Base-by-base conservation (phyloP, 2,888 invertebrate genomes). In the Elmis aenea region DNA sequence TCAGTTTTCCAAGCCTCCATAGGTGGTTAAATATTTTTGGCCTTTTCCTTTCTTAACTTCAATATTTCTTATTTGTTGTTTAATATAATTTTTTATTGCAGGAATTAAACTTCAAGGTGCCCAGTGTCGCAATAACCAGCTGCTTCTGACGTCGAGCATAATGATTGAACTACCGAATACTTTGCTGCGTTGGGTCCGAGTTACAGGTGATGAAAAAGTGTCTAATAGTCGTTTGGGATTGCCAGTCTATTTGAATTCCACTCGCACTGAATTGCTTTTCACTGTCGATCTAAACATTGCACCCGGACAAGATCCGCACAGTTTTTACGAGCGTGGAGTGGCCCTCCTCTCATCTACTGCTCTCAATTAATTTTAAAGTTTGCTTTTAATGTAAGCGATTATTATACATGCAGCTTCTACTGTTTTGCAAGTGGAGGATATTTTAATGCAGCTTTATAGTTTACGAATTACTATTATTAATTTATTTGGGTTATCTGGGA, bases 291-390 rank as follows among this genome's bases (percentile, higher is more conserved):
- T 99, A 65, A 86, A 90, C 54, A 85, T 94, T 33, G 89, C 89
- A 28, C 81, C 90, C 27, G 88, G 87, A 20, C 90, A 92, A 64
- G 92, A 92, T 61, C 87, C 85, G 33, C 93, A 93, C 66, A 92
- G 91, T 66, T 97, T 99, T 77, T 97, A 96, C 71, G 96, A 99
- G 70, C 77, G 99, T 33, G 99, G 99, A 51, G 97, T 99, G 13
- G 97, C 97, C 28, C 78, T 99, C 25, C 80, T 96, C 59, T 91
- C 93, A 12, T 96, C 96, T 24, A 91, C 92, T 22, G 83, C 88
- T 45, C 79, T 93, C 53, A 90, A 90, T 68, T 87, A 77, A 74
- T 18, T 18, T 6, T 18, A 5, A 8, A 5, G 5, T 18, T 6
- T 6, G 5, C 18, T 18, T 18, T 18, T 18, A 18, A 18, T 48